phyloP scores from a whole-genome alignment of 2,797 vertebrate species.

The Poeciliopsis turneri region DNA sequence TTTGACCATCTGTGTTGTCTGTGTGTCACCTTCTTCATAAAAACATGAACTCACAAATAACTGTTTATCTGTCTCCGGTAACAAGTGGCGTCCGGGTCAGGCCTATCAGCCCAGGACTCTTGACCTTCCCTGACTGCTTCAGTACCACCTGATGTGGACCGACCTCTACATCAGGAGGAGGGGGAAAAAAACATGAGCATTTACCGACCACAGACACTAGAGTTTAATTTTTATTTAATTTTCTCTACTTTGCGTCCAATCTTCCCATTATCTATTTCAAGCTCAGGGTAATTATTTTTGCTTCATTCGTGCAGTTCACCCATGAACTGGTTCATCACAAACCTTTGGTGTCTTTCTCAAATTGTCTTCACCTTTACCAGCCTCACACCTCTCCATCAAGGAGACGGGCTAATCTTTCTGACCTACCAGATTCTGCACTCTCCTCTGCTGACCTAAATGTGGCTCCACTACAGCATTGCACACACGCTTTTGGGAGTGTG shows the following conservation, averaged over 20 bases:
- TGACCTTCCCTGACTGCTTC: conserved; percentile 56
- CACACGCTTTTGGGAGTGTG: background rate
- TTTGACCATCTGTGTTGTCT: conserved; percentile 9
- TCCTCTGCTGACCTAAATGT: conserved; percentile 54
- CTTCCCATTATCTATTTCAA: background rate
- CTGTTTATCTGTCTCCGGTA: conserved; percentile 58
- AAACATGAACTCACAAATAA: conserved; percentile 55
- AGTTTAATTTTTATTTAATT: background rate
- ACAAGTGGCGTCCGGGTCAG: conserved; percentile 51
- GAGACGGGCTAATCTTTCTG: conserved; percentile 64
- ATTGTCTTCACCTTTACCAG: background rate
- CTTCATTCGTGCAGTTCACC: background rate
- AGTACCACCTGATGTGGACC: conserved; percentile 27
- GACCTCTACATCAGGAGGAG: background rate
- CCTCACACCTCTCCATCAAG: conserved; percentile 52
- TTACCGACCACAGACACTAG: background rate
- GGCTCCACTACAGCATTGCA: conserved; percentile 29
- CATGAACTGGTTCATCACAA: background rate
- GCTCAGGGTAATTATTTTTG: background rate
- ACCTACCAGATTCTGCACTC: conserved; percentile 58
- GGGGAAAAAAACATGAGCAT: background rate
- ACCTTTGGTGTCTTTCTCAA: background rate
- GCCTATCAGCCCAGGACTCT: conserved; percentile 63
- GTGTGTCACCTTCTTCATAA: conserved; percentile 15
- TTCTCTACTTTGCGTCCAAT: background rate